Evolutionary conservation across 92 coral and sea anemone genomes (phyloP), one percentile per base, ranked within the genome.

Genomic region (Siderastrea radians): DNA sequence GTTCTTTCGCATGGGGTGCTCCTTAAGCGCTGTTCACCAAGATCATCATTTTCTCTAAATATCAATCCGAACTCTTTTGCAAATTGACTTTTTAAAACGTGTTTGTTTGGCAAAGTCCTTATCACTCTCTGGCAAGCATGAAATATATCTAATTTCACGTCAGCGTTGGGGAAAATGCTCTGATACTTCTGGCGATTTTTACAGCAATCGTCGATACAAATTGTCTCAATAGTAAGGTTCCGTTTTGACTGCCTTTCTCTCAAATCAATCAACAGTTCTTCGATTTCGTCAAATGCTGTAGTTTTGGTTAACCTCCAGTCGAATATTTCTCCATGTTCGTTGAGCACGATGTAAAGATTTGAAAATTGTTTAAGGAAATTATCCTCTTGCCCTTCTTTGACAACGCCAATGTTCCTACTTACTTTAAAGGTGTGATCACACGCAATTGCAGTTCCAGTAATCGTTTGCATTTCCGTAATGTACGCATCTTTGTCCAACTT

Each of bases 391-490:
- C 38, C 38, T 26, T 26, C 38, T 10, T 91, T 72, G 11, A 91
- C 86, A 43, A 74, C 52, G 45, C 84, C 92, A 69, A 94, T 85
- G 57, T 92, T 90, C 68, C 91, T 94, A 45, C 92, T 91, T 7
- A 90, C 90, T 68, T 71, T 94, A 47, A 94, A 87, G 14, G 95
- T 92, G 87, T 92, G 94, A 68, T 94, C 98, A 90, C 95, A 94
- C 12, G 93, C 86, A 13, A 94, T 80, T 26, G 92, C 90, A 64
- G 87, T 94, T 44, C 94, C 97, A 51, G 78, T 79, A 47, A 83
- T 82, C 54, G 80, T 94, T 8, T 84, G 53, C 89, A 92, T 92
- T 67, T 84, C 88, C 60, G 81, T 93, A 80, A 92, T 93, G 19
- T 92, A 83, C 6, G 86, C 61, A 15, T 79, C 92, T 52, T 85